Percentiles rank a stretch among this genome's conserved stretches.
These are phyloP conservation scores for Numenius phaeopus DNA, from an alignment of 2,797 vertebrate species.

Conservation along the genomic window DNA sequence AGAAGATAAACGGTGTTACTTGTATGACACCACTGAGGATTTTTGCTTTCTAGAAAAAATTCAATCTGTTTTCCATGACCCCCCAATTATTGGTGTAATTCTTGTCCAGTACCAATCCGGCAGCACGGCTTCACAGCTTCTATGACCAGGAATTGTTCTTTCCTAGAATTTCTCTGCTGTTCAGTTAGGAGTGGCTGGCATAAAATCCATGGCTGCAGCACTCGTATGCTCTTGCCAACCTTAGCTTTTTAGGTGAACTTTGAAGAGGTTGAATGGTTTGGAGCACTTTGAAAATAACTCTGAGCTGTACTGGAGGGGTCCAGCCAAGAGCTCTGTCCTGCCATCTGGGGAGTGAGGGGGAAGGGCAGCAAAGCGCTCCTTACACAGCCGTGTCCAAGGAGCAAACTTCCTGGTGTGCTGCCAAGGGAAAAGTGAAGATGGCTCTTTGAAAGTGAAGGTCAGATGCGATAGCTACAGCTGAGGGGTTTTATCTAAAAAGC, in stretches of 20 bases:
- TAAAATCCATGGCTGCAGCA: not conserved
- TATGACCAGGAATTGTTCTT: not conserved
- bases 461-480: not conserved
- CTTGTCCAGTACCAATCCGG: not conserved
- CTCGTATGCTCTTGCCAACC: not conserved
- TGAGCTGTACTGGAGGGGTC: not conserved
- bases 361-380: not conserved
- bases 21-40: not conserved
- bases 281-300: not conserved
- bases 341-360: not conserved
- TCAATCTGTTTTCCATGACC: not conserved
- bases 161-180: constrained; percentile 12
- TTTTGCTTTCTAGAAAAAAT: not conserved
- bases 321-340: not conserved
- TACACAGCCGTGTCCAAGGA: not conserved
- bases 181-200: not conserved
- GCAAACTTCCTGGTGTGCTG: not conserved
- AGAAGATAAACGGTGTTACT: not conserved
- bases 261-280: not conserved
- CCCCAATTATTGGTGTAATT: not conserved
- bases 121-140: not conserved
- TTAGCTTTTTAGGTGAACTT: constrained; percentile 29
- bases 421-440: not conserved
- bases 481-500: not conserved
- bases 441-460: not conserved